Evolutionary conservation across 1,140 invertebrate genomes (phyloP).

Genomic region (Apis laboriosa): DNA sequence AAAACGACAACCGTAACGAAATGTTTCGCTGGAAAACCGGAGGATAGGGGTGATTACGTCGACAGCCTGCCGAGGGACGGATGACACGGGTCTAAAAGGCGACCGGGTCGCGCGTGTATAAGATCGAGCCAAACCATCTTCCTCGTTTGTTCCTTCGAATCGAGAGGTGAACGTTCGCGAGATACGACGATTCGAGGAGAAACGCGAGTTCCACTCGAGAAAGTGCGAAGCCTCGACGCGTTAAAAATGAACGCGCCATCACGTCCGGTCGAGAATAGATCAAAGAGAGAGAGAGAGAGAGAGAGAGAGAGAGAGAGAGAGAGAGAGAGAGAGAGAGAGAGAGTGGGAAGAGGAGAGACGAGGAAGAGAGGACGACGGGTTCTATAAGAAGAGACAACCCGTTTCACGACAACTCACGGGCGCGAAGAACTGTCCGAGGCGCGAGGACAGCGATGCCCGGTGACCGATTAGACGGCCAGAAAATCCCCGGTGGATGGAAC

Average conservation of each 20-base stretch:
- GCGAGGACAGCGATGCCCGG: slow-evolving; percentile 2
- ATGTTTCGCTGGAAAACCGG: slow-evolving; percentile 46
- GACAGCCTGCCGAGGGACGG: not conserved
- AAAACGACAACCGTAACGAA: slow-evolving; percentile 57
- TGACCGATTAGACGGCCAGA: slow-evolving; percentile 28
- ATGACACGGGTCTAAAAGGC: not conserved
- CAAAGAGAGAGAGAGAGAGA: not conserved
- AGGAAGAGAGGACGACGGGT: not conserved
- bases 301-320: not conserved
- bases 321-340: not conserved
- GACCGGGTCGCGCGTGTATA: not conserved
- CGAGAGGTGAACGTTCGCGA: slow-evolving; percentile 50
- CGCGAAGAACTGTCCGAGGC: not conserved
- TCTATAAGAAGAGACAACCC: not conserved
- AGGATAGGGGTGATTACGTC: slow-evolving; percentile 40
- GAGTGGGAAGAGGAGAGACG: not conserved
- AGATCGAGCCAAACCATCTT: slow-evolving; percentile 40
- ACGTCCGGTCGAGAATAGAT: not conserved
- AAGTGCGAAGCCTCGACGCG: slow-evolving; percentile 50
- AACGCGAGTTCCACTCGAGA: slow-evolving; percentile 53
- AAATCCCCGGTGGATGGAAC: slow-evolving; percentile 5
- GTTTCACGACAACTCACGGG: not conserved
- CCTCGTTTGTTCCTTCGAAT: not conserved
- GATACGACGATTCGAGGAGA: not conserved
- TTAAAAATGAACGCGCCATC: slow-evolving; percentile 54